Evolutionary conservation across 2,888 invertebrate species (phyloP).

Genomic region (Belgica antarctica): DNA sequence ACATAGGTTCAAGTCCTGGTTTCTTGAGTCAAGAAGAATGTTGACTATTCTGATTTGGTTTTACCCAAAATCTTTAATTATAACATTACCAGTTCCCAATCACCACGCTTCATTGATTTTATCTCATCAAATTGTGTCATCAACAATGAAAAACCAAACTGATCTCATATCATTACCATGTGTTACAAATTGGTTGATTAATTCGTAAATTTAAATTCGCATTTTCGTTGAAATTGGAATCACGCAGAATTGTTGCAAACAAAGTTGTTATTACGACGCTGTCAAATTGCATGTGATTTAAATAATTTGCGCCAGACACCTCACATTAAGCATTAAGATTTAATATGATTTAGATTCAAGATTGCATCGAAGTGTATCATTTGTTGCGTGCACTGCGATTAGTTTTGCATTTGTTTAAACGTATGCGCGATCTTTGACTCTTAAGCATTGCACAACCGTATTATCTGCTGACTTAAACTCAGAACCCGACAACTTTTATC

Average conservation of each 20-base stretch:
- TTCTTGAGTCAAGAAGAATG: no score
- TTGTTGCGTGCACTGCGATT: background rate
- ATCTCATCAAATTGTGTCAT: no score
- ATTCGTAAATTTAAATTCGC: slow-evolving; percentile 13
- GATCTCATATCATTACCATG: no score
- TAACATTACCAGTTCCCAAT: no score
- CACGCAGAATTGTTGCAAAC: no score
- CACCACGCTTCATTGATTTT: no score
- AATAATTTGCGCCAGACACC: slow-evolving; percentile 9
- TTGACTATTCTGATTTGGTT: no score
- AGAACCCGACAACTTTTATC: no score
- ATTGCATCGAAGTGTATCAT: background rate
- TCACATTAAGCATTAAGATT: background rate
- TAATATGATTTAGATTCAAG: background rate
- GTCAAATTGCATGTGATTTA: slow-evolving; percentile 6
- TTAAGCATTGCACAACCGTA: background rate
- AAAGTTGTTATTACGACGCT: background rate
- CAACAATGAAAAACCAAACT: no score
- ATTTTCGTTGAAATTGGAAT: background rate
- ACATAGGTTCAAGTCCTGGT: no score
- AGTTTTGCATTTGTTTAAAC: background rate
- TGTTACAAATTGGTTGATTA: no score
- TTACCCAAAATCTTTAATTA: no score
- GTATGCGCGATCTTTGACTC: background rate
- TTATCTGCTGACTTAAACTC: background rate